Evolutionary conservation across 2,888 invertebrate species (phyloP).

Genomic region (Xanthorhoe designata): DNA sequence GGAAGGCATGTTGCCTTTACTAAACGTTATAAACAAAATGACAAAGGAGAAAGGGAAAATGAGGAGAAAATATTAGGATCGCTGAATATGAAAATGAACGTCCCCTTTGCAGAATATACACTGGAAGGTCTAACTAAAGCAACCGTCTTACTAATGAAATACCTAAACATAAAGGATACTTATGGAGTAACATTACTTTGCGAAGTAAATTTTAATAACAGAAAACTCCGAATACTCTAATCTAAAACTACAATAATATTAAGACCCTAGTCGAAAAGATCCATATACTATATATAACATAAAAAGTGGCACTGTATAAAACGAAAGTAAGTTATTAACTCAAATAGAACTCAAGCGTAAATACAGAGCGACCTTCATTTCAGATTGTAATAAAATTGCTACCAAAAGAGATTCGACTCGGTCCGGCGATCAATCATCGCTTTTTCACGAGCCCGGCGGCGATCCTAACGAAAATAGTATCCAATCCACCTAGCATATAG

Average conservation of each 20-base stretch:
- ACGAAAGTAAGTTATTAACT: constrained; percentile 14
- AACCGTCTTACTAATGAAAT: constrained; percentile 20
- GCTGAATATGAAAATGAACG: constrained; percentile 54
- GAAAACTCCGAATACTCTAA: not conserved
- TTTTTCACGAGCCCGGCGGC: constrained; percentile 65
- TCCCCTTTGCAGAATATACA: constrained; percentile 45
- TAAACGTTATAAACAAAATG: constrained; percentile 48
- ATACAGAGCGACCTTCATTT: constrained; percentile 40
- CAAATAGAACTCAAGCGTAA: constrained; percentile 18
- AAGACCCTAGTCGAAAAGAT: not conserved
- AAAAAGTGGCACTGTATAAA: not conserved
- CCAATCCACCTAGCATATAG: constrained; percentile 61
- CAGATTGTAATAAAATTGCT: constrained; percentile 49
- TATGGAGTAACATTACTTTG: too few relatives aligned
- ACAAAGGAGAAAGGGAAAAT: constrained; percentile 49
- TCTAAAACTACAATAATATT: not conserved
- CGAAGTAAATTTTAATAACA: too few relatives aligned
- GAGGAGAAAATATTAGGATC: constrained; percentile 43
- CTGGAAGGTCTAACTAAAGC: constrained; percentile 40
- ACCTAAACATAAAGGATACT: too few relatives aligned
- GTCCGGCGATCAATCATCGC: constrained; percentile 72
- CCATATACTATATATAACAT: not conserved
- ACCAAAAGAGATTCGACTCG: constrained; percentile 56
- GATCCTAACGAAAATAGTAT: constrained; percentile 78
- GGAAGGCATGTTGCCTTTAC: constrained; percentile 40